Evolutionary conservation across 2,113 vertebrate species (phyloP).

Genomic region (Zootoca vivipara): DNA sequence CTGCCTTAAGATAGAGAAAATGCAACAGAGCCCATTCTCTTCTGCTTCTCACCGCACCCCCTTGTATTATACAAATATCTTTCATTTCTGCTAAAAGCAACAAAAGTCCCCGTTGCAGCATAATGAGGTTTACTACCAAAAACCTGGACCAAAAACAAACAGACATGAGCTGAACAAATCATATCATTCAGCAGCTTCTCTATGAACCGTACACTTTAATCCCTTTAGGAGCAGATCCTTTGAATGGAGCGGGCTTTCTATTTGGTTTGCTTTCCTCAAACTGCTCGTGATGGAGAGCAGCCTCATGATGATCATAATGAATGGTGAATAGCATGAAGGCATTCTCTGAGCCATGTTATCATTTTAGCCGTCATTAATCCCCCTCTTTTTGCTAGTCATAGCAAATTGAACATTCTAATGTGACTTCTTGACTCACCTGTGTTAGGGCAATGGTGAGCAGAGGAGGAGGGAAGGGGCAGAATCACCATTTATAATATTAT

Average conservation of each 20-base stretch:
- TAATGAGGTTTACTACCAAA: conserved; percentile 56
- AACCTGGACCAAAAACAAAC: conserved; percentile 56
- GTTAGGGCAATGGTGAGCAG: not conserved
- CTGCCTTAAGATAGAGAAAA: not conserved
- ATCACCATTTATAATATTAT: not conserved
- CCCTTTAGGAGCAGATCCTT: conserved; percentile 51
- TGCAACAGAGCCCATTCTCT: conserved; percentile 7
- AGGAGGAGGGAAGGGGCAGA: not conserved
- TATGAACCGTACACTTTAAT: conserved; percentile 48
- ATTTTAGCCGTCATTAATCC: conserved; percentile 55
- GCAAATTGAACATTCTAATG: conserved; percentile 68
- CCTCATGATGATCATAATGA: conserved; percentile 51
- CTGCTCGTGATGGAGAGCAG: conserved; percentile 54
- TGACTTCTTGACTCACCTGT: conserved; percentile 54
- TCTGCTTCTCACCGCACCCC: conserved; percentile 4
- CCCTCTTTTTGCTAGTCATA: conserved; percentile 47
- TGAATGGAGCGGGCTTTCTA: conserved; percentile 41
- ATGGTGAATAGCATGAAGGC: conserved; percentile 64
- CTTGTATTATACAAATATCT: conserved; percentile 34
- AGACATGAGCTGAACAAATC: conserved; percentile 48
- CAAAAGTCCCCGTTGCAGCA: conserved; percentile 37
- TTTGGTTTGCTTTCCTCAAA: conserved; percentile 69
- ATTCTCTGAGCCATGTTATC: conserved; percentile 62
- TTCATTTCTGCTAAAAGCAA: conserved; percentile 53
- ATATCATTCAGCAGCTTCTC: conserved; percentile 62